Percentiles rank a stretch among this genome's conserved stretches.
Evolutionary conservation across 2,888 invertebrate species (phyloP).

Genomic region (Sussaba pulchella): DNA sequence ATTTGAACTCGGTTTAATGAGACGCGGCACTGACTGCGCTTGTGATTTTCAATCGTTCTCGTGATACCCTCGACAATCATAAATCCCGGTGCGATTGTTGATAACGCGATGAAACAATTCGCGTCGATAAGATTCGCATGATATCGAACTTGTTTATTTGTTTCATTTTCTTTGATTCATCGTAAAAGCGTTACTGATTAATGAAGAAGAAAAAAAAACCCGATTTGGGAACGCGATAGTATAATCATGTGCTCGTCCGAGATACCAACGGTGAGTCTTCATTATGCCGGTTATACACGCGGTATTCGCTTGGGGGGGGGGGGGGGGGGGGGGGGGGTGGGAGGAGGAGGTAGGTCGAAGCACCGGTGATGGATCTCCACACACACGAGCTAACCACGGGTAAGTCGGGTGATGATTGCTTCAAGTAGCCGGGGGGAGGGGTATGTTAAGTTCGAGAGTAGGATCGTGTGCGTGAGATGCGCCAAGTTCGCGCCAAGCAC

Average conservation of each 20-base stretch:
- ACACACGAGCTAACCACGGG: neutral
- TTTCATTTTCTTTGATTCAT: too few species aligned
- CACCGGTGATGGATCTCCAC: neutral
- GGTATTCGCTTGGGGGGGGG: neutral
- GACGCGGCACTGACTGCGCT: slow-evolving; percentile 5
- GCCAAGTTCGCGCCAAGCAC: slow-evolving; percentile 33
- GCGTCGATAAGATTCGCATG: neutral
- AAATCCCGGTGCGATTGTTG: neutral
- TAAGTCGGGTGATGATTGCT: slow-evolving; percentile 23
- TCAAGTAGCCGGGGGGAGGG: neutral
- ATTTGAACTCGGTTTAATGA: neutral
- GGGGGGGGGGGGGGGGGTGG: neutral
- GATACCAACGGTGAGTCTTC: slow-evolving; percentile 10
- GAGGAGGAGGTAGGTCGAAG: slow-evolving; percentile 10
- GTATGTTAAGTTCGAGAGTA: neutral
- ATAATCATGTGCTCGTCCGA: slow-evolving; percentile 10
- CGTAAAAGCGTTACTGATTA: neutral
- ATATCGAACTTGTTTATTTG: neutral
- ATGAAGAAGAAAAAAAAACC: neutral
- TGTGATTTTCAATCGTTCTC: slow-evolving; percentile 17
- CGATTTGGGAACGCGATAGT: neutral
- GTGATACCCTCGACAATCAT: neutral
- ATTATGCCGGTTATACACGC: slow-evolving; percentile 45
- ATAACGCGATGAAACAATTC: neutral
- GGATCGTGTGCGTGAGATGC: slow-evolving; percentile 19